Percentiles rank a stretch among this genome's conserved stretches.
These are phyloP conservation scores for Lacerta bilineata DNA, from an alignment of 2,797 vertebrate genomes.

Conservation along the genomic window DNA sequence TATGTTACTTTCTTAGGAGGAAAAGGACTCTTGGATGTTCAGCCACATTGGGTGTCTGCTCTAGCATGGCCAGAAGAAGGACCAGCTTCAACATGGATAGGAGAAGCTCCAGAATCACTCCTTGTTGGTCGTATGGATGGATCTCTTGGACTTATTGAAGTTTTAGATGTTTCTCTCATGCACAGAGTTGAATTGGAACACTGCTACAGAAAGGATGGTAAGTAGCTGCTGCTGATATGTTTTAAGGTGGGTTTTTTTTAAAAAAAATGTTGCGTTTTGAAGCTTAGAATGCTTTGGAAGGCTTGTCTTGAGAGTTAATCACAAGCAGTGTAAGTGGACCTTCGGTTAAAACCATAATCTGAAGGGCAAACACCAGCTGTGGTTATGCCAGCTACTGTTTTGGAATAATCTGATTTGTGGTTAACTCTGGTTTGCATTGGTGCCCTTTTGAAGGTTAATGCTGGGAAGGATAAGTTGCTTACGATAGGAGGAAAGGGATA, in stretches of 20 bases:
- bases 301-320: no score
- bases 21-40: slow-evolving; percentile 90
- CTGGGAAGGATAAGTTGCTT: neutral
- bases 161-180: slow-evolving; percentile 89
- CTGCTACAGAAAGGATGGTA: slow-evolving; percentile 96
- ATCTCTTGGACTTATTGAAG: slow-evolving; percentile 92
- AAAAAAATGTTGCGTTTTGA: neutral
- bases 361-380: neutral
- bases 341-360: neutral
- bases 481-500: neutral
- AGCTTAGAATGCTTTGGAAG: neutral
- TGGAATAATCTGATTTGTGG: neutral
- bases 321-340: no score
- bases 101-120: slow-evolving; percentile 89
- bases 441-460: neutral
- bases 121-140: slow-evolving; percentile 96
- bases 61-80: slow-evolving; percentile 92
- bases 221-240: neutral
- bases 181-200: slow-evolving; percentile 91
- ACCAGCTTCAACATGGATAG: slow-evolving; percentile 85
- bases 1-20: slow-evolving; percentile 83
- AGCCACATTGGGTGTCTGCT: slow-evolving; percentile 97
- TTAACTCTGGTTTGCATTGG: no score
- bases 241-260: neutral
- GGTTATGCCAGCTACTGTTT: neutral